Evolutionary conservation across 2,888 invertebrate species (phyloP).

Genomic region (Ennomos quercinarius): DNA sequence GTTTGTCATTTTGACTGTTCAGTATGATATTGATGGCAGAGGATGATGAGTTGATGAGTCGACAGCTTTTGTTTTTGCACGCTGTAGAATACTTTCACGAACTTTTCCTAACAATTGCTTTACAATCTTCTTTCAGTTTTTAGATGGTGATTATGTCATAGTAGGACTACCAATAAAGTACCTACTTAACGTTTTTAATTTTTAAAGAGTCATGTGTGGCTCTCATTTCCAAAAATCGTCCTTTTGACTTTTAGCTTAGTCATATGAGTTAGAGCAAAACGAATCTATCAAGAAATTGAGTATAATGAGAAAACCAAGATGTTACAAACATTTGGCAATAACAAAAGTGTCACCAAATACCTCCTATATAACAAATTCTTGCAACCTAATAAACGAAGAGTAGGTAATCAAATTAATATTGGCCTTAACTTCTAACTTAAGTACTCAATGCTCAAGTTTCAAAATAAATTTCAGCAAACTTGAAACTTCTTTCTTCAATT

Average conservation of each 20-base stretch:
- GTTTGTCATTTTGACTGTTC: conserved; percentile 40
- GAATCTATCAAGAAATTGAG: too few species aligned
- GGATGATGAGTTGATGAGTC: conserved; percentile 32
- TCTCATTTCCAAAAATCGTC: too few species aligned
- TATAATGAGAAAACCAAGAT: too few species aligned
- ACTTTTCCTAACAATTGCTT: background rate
- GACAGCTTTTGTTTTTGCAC: conserved; percentile 8
- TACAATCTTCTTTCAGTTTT: too few species aligned
- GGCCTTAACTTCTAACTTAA: conserved; percentile 13
- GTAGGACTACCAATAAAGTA: too few species aligned
- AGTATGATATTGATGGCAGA: conserved; percentile 23
- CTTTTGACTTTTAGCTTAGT: too few species aligned
- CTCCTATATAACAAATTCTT: conserved; percentile 4
- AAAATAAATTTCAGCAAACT: conserved; percentile 36
- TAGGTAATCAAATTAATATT: conserved; percentile 26
- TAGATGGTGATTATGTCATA: too few species aligned
- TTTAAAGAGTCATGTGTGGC: too few species aligned
- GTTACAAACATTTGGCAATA: too few species aligned
- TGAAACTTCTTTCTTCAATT: conserved; percentile 40
- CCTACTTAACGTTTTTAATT: too few species aligned
- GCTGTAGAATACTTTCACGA: background rate
- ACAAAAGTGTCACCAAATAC: background rate
- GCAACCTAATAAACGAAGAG: conserved; percentile 25
- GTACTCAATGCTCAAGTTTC: conserved; percentile 28
- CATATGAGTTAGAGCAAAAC: too few species aligned